A percentile compares a stretch with the other conserved stretches of the same genome.
These are phyloP conservation scores for Colletes gigas DNA, from an alignment of 1,140 invertebrate genomes.

Conservation along the genomic window DNA sequence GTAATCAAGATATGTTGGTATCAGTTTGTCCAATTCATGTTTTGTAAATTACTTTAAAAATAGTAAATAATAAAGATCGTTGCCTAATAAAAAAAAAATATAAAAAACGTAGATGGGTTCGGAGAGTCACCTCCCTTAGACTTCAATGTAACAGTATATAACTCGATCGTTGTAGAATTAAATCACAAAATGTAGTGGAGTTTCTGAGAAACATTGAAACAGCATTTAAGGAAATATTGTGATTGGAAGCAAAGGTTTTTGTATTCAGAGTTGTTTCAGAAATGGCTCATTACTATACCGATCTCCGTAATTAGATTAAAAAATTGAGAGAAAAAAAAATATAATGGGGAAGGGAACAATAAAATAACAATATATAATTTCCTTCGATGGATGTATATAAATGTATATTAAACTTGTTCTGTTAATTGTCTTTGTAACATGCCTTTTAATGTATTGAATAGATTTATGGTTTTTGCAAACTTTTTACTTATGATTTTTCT, in stretches of 20 bases:
- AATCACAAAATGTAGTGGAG: conserved; percentile 12
- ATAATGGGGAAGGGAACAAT: conserved; percentile 61
- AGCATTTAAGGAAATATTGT: conserved; percentile 16
- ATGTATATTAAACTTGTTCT: conserved; percentile 3
- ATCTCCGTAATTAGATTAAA: conserved; percentile 49
- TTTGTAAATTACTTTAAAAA: no score
- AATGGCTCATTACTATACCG: conserved; percentile 53
- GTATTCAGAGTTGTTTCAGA: conserved; percentile 25
- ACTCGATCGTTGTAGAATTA: background rate
- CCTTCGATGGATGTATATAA: background rate
- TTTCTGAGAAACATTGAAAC: background rate
- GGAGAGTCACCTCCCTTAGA: no score
- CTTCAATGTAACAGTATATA: no score
- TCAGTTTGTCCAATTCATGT: no score
- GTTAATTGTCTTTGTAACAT: conserved; percentile 12
- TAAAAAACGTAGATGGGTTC: no score
- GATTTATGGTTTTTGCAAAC: conserved; percentile 3
- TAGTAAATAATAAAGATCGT: no score
- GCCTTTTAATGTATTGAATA: background rate
- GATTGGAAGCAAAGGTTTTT: conserved; percentile 22
- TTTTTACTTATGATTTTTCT: conserved; percentile 1
- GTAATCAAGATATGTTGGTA: no score
- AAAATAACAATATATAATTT: conserved; percentile 46
- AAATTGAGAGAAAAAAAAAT: conserved; percentile 2
- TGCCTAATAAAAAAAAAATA: no score